Percentiles rank a stretch among this genome's conserved stretches.
These are phyloP conservation scores for Antennarius striatus DNA, from an alignment of 2,113 vertebrate genomes.

Conservation along the genomic window DNA sequence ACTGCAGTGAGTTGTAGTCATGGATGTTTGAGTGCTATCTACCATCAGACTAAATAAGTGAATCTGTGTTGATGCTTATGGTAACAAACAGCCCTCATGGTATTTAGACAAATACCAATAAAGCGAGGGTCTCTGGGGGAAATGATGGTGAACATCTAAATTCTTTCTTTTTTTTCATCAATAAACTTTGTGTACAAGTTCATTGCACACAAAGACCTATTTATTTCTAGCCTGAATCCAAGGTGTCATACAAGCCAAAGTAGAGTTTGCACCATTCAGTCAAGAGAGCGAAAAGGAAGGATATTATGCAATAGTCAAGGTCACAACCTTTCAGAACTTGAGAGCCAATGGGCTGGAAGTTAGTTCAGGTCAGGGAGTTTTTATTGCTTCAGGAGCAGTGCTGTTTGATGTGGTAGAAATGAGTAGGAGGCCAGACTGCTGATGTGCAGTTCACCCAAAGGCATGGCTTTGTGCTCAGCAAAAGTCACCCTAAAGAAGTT, in stretches of 20 bases:
- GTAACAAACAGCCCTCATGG: constrained; percentile 1
- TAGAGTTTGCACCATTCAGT: constrained; percentile 11
- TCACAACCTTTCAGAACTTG: constrained; percentile 37
- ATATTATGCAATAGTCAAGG: constrained; percentile 46
- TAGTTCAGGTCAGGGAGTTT: constrained; percentile 22
- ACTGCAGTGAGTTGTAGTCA: too few species aligned
- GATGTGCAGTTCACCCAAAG: constrained; percentile 13
- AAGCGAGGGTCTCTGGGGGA: constrained; percentile 8
- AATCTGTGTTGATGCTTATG: too few species aligned
- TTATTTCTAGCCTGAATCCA: constrained; percentile 41
- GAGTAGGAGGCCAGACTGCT: constrained; percentile 25
- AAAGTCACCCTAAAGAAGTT: background rate
- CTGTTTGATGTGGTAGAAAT: constrained; percentile 8
- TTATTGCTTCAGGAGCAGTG: constrained; percentile 1
- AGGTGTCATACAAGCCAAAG: constrained; percentile 52
- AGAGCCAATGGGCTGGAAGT: constrained; percentile 20
- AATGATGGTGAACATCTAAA: constrained; percentile 17
- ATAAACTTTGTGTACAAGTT: too few species aligned
- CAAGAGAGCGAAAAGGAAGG: constrained; percentile 9
- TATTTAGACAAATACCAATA: constrained; percentile 32
- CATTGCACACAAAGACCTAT: constrained; percentile 47
- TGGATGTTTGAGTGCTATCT: too few species aligned
- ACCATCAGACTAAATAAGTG: too few species aligned
- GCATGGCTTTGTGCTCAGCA: constrained; percentile 1
- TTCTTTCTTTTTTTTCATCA: too few species aligned